These are phyloP conservation scores for Dolichoris vasculosae DNA, from an alignment of 1,140 invertebrate species.

Conservation along the genomic window DNA sequence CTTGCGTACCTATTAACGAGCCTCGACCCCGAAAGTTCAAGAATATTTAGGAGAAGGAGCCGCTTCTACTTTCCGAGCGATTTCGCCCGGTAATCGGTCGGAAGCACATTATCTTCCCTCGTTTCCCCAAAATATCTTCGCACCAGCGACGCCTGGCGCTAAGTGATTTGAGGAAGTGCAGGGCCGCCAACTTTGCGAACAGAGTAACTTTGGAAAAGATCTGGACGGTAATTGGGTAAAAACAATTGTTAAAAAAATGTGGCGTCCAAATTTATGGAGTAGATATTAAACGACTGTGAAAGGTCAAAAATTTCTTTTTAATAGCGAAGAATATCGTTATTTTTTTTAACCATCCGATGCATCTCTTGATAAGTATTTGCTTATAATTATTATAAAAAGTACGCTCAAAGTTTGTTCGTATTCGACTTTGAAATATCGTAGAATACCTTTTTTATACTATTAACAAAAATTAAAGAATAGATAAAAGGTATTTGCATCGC, in stretches of 20 bases:
- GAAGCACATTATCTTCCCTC: conserved; percentile 47
- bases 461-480: too few species aligned
- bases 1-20: neutral
- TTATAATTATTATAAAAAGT: too few species aligned
- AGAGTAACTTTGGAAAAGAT: neutral
- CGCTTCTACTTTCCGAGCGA: conserved; percentile 59
- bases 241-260: neutral
- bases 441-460: too few species aligned
- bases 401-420: too few species aligned
- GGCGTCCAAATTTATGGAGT: neutral
- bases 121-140: conserved; percentile 6
- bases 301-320: too few species aligned
- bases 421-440: too few species aligned
- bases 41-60: conserved; percentile 1
- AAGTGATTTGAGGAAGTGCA: conserved; percentile 5
- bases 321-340: too few species aligned
- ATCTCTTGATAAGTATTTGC: too few species aligned
- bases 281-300: too few species aligned
- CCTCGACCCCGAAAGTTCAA: neutral
- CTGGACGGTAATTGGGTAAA: neutral
- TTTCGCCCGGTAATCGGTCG: conserved; percentile 60
- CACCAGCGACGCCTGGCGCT: neutral
- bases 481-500: too few species aligned
- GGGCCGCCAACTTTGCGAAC: neutral
- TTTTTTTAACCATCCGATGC: too few species aligned